Percentiles rank a stretch among this genome's conserved stretches.
Conservation (phyloP, 2,797 vertebrate genomes). For the Intellagama lesueurii region DNA sequence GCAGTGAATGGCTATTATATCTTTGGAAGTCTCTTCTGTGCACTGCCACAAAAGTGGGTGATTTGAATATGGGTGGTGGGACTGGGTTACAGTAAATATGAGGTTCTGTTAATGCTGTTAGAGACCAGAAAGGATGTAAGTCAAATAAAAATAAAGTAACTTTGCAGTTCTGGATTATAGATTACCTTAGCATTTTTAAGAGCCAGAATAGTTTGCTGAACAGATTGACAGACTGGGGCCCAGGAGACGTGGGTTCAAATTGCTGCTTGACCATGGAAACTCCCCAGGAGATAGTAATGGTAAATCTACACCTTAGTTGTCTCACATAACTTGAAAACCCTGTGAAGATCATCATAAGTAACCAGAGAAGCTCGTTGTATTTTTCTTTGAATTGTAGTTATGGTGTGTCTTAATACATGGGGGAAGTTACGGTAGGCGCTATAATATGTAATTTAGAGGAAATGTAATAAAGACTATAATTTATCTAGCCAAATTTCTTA, state of each 20-base stretch:
- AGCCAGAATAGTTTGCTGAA: too few species aligned
- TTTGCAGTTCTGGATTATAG: neutral
- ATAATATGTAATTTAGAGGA: neutral
- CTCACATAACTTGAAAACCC: too few species aligned
- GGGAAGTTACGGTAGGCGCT: neutral
- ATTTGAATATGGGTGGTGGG: neutral
- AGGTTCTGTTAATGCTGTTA: neutral
- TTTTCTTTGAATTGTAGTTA: neutral
- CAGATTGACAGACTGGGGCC: too few species aligned
- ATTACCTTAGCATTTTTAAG: neutral
- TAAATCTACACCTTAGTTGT: too few species aligned
- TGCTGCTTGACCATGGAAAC: too few species aligned
- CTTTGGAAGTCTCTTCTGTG: neutral
- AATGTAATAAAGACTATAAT: conserved; percentile 7
- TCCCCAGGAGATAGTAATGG: too few species aligned
- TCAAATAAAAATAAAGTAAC: neutral
- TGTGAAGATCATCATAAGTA: too few species aligned
- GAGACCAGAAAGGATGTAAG: too few species aligned
- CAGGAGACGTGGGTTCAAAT: too few species aligned
- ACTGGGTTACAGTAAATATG: neutral
- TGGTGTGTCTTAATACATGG: neutral
- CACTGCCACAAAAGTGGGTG: neutral
- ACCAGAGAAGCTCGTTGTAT: neutral
- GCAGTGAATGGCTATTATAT: neutral
- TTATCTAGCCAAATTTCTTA: neutral